Base-by-base conservation (phyloP, 2,888 invertebrate genomes). In the Microplitis manilae region DNA sequence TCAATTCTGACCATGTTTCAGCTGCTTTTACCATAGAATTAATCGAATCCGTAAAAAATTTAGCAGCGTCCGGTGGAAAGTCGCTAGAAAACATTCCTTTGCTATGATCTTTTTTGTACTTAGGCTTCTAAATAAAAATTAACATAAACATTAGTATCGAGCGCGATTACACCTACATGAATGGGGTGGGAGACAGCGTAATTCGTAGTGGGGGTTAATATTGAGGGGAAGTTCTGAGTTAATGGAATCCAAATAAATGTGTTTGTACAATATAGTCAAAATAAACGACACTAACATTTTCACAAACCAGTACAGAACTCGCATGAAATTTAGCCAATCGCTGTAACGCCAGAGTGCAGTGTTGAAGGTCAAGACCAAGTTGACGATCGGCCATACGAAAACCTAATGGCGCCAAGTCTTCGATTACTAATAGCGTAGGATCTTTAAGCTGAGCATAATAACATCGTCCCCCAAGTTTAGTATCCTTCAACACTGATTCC, bases 301-400 rank as follows among this genome's bases (percentile, higher is more conserved):
- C 90, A 69, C 89, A 90, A 77, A 92, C 83, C 60, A 92, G 89
- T 79, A 92, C 90, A 0, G 93, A 92, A 15, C 91, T 90, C 9
- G 92, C 93, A 84, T 93, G 93, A 82, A 92, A 91, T 81, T 89
- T 90, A 1, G 91, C 93, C 83, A 93, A 84, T 84, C 92, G 92
- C 76, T 88, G 87, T 1, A 93, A 82, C 7, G 92, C 91, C 60
- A 92, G 81, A 65, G 90, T 83, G 77, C 91, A 90, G 83, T 93
- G 93, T 13, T 90, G 87, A 83, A 92, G 88, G 85, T 93, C 92
- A 40, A 93, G 89, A 13, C 93, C 93, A 75, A 85, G 84, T 79
- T 91, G 90, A 65, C 93, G 90, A 80, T 91, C 90, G 30, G 91
- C 91, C 90, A 93, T 90, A 79, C 91, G 90, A 82, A 91, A 93